Conservation (phyloP, 92 coral and sea anemone genomes). For the Actinostola sp. region DNA sequence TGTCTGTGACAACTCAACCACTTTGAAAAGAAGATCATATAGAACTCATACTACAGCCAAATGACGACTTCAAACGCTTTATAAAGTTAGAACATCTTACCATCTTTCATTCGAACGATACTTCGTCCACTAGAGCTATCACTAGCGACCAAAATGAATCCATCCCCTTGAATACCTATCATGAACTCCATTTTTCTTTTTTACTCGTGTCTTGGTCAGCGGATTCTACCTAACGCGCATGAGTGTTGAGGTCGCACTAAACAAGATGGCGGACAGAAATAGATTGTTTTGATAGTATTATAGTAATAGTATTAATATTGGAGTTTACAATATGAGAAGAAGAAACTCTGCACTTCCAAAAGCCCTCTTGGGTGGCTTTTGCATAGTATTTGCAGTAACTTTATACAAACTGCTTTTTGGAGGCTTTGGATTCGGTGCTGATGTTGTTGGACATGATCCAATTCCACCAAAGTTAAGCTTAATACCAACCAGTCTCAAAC, state of each 20-base stretch:
- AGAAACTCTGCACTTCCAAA: slow-evolving; percentile 3
- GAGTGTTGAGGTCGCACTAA: background rate
- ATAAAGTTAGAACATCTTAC: slow-evolving; percentile 42
- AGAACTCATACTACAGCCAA: background rate
- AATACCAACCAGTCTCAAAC: background rate
- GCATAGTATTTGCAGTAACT: background rate
- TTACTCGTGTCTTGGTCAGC: slow-evolving; percentile 26
- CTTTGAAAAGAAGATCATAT: slow-evolving; percentile 10
- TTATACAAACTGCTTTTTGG: slow-evolving; percentile 6
- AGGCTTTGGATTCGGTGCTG: background rate
- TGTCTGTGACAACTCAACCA: slow-evolving; percentile 3
- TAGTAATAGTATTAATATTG: background rate
- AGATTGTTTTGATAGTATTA: too few species aligned
- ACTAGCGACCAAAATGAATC: slow-evolving; percentile 88
- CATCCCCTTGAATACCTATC: slow-evolving; percentile 94
- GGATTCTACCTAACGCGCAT: slow-evolving; percentile 29
- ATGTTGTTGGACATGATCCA: too few species aligned
- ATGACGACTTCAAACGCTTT: background rate
- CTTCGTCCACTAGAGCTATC: slow-evolving; percentile 96
- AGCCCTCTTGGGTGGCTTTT: slow-evolving; percentile 8
- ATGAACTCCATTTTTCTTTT: slow-evolving; percentile 91
- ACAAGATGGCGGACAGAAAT: slow-evolving; percentile 46
- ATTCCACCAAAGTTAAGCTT: too few species aligned
- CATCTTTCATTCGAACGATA: slow-evolving; percentile 97
- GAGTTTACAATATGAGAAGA: slow-evolving; percentile 14